These are phyloP conservation scores for Pyrocoelia pectoralis DNA, from an alignment of 2,888 invertebrate species.

Conservation along the genomic window DNA sequence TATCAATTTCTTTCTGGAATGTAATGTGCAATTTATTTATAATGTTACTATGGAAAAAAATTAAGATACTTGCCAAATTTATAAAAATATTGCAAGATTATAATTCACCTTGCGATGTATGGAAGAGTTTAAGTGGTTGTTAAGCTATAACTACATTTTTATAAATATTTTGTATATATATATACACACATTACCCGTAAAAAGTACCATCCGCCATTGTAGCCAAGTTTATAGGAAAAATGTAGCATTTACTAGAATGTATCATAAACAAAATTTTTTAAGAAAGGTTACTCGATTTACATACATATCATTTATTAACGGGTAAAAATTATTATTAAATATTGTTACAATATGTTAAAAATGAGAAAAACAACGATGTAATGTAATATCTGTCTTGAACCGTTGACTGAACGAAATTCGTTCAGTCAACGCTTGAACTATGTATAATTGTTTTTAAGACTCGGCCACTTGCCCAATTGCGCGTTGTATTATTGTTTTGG, in stretches of 20 bases:
- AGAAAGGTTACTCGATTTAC: neutral
- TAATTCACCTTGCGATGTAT: neutral
- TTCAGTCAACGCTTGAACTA: no score
- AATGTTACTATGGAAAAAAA: neutral
- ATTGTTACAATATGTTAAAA: conserved; percentile 19
- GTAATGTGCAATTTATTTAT: conserved; percentile 5
- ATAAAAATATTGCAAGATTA: neutral
- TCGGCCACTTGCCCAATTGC: neutral
- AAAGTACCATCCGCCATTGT: no score
- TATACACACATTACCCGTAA: neutral
- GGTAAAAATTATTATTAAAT: conserved; percentile 24
- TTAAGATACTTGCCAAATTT: neutral
- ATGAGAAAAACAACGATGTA: conserved; percentile 23
- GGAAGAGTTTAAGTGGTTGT: neutral
- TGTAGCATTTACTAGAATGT: neutral
- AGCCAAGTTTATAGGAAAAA: neutral
- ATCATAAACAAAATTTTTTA: neutral
- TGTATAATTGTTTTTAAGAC: conserved; percentile 3
- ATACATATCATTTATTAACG: conserved; percentile 35
- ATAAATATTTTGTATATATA: neutral
- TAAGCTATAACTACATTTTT: neutral
- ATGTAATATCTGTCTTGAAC: neutral
- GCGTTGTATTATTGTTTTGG: no score
- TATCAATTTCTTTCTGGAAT: conserved; percentile 3
- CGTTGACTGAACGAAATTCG: no score